phyloP scores from a whole-genome alignment of 1,140 invertebrate genomes.

The Magallana gigas region DNA sequence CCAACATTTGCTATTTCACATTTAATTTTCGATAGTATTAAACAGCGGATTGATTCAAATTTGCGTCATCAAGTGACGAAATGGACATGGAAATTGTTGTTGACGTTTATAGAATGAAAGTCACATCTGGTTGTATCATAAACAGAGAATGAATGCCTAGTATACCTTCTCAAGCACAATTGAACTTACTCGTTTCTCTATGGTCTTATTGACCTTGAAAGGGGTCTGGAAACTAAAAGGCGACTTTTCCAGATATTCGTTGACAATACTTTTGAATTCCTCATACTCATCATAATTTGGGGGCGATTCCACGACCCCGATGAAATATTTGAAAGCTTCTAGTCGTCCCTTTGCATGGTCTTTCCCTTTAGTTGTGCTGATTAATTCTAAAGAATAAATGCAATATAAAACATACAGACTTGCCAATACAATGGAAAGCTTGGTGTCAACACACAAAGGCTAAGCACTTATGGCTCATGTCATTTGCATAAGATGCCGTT shows the following conservation, averaged over 20 bases:
- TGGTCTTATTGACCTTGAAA: constrained; percentile 38
- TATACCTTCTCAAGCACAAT: too few species aligned
- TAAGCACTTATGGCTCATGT: not conserved
- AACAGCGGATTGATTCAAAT: too few species aligned
- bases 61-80: too few species aligned
- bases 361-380: not conserved
- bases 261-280: constrained; percentile 69
- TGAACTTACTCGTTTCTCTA: constrained; percentile 29
- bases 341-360: constrained; percentile 46
- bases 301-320: constrained; percentile 72
- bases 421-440: not conserved
- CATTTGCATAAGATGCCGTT: constrained; percentile 17
- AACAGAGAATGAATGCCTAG: too few species aligned
- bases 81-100: too few species aligned
- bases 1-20: too few species aligned
- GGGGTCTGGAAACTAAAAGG: constrained; percentile 74
- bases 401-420: not conserved
- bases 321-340: constrained; percentile 71
- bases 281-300: constrained; percentile 71
- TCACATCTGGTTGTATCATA: too few species aligned
- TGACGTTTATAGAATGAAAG: too few species aligned
- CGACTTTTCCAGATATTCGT: constrained; percentile 72
- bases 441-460: not conserved
- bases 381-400: constrained; percentile 56
- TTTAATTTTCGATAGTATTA: too few species aligned